Conservation (phyloP, 1,140 invertebrate species). For the Pachyrhynchus sulphureomaculatus region DNA sequence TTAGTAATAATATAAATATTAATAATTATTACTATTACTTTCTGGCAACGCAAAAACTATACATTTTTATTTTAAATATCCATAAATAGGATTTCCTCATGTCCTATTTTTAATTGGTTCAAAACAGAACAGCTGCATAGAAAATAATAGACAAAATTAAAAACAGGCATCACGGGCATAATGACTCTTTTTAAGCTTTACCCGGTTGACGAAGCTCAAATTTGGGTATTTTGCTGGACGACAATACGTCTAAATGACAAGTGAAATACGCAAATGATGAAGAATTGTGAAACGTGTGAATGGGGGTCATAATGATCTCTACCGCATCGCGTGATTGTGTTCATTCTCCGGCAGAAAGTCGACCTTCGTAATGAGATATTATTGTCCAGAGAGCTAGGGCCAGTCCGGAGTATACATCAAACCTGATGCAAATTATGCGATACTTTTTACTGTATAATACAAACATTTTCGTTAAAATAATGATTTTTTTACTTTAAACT, state of each 20-base stretch:
- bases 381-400: slow-evolving; percentile 25
- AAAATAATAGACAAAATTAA: slow-evolving; percentile 1
- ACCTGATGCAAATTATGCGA: neutral
- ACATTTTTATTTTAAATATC: too few species aligned
- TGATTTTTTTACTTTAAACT: too few species aligned
- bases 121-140: neutral
- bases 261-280: slow-evolving; percentile 59
- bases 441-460: neutral
- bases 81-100: too few species aligned
- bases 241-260: slow-evolving; percentile 57
- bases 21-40: too few species aligned
- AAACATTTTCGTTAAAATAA: neutral
- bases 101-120: too few species aligned
- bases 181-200: neutral
- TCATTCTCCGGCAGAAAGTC: slow-evolving; percentile 49
- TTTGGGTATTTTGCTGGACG: slow-evolving; percentile 28
- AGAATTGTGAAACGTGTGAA: slow-evolving; percentile 55
- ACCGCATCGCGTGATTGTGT: slow-evolving; percentile 47
- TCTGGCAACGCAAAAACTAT: too few species aligned
- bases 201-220: slow-evolving; percentile 3
- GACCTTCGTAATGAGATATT: slow-evolving; percentile 33
- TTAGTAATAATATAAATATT: too few species aligned
- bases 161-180: neutral
- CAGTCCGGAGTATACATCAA: neutral
- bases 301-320: slow-evolving; percentile 49